Percentiles rank a stretch among this genome's conserved stretches.
phyloP scores from a whole-genome alignment of 2,113 vertebrate species.

The Xiphorhynchus elegans region DNA sequence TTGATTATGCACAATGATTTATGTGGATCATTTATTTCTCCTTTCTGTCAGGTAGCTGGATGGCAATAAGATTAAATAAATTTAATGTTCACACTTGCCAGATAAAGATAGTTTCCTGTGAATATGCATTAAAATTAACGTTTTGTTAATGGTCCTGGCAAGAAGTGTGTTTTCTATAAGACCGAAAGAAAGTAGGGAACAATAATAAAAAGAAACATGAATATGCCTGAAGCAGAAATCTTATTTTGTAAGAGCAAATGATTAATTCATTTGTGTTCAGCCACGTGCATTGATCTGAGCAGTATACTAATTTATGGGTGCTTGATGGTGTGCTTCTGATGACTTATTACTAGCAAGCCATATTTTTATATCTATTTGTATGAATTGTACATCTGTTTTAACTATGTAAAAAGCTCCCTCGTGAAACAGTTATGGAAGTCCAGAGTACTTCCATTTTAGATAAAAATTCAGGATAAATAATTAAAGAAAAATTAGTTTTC shows the following conservation, averaged over 20 bases:
- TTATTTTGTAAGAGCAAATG: not conserved
- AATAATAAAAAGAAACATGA: not conserved
- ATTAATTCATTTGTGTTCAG: not conserved
- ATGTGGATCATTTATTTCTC: not conserved
- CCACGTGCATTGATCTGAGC: not conserved
- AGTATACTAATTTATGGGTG: not conserved
- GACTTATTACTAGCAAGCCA: not conserved
- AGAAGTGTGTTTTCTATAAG: not conserved
- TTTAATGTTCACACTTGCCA: not conserved
- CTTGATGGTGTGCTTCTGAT: not conserved
- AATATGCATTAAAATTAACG: not conserved
- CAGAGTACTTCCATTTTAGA: not conserved
- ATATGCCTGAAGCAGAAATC: not conserved
- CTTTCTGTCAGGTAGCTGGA: not conserved
- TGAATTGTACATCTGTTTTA: not conserved
- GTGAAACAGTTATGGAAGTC: not conserved
- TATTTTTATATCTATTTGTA: not conserved
- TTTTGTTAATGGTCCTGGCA: not conserved
- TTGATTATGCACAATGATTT: not conserved
- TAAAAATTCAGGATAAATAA: not conserved
- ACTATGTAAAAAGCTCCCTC: fast-evolving
- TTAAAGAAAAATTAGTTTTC: not conserved
- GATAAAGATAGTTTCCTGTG: not conserved
- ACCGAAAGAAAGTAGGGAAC: not conserved
- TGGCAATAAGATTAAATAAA: not conserved